These are phyloP conservation scores for Seira ritae DNA, from an alignment of 2,888 invertebrate genomes.

Conservation along the genomic window DNA sequence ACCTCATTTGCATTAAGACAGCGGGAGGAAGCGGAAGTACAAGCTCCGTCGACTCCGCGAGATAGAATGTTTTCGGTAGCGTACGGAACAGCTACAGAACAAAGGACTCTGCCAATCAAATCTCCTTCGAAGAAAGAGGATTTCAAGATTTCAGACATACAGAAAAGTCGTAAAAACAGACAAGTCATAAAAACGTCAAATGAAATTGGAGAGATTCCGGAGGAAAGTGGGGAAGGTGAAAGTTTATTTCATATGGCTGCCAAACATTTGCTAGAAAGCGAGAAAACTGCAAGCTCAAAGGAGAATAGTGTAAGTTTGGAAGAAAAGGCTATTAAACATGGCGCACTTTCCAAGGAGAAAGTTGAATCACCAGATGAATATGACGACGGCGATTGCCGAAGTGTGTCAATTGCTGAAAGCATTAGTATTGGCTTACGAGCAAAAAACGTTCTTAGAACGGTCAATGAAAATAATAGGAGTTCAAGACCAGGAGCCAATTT, in stretches of 20 bases:
- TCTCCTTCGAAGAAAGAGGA: background rate
- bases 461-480: background rate
- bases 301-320: background rate
- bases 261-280: background rate
- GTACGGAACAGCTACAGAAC: conserved; percentile 4
- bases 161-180: background rate
- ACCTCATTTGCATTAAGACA: background rate
- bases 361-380: conserved; percentile 34
- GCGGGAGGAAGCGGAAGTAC: background rate
- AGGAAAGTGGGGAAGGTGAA: background rate
- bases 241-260: conserved; percentile 47
- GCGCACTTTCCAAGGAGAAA: conserved; percentile 47
- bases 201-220: background rate
- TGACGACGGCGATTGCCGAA: conserved; percentile 21
- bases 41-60: conserved; percentile 17
- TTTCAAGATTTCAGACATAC: no score
- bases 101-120: no score
- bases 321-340: conserved; percentile 40
- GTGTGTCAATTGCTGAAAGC: conserved; percentile 21
- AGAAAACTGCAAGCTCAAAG: background rate
- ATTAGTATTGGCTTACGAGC: background rate
- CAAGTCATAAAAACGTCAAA: background rate
- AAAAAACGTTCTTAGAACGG: background rate
- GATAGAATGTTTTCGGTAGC: conserved; percentile 32
- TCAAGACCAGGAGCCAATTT: background rate